Conservation (phyloP, 2,888 invertebrate species). For the Augochlorella aurata region DNA sequence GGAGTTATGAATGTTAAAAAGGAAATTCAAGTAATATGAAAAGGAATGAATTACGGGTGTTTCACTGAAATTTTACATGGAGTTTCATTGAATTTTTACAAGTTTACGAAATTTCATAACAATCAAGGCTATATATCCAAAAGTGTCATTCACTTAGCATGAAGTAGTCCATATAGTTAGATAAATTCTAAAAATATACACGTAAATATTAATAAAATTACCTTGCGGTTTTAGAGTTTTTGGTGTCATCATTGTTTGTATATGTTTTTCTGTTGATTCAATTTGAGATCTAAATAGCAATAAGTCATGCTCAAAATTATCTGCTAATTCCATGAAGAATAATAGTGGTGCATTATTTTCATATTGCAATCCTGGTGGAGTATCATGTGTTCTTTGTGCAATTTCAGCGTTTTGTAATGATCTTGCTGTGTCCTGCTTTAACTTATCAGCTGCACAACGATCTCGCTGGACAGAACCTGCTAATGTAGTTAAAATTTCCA, state of each 20-base stretch:
- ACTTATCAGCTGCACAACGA: slow-evolving; percentile 84
- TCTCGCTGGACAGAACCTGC: slow-evolving; percentile 86
- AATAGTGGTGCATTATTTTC: slow-evolving; percentile 89
- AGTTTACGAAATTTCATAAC: too few species aligned
- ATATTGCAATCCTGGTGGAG: slow-evolving; percentile 89
- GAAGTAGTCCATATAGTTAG: background rate
- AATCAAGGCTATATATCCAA: too few species aligned
- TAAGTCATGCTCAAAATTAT: slow-evolving; percentile 88
- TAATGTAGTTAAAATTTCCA: slow-evolving; percentile 85
- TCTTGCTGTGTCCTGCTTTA: slow-evolving; percentile 89
- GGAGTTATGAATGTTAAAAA: too few species aligned
- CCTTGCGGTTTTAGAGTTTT: slow-evolving; percentile 87
- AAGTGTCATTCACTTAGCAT: background rate
- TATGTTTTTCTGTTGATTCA: slow-evolving; percentile 88
- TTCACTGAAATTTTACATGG: too few species aligned
- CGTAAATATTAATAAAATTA: slow-evolving; percentile 67
- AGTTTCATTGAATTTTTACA: too few species aligned
- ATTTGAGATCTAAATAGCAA: slow-evolving; percentile 88
- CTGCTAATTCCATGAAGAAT: slow-evolving; percentile 87
- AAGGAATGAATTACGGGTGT: too few species aligned
- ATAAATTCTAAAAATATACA: background rate
- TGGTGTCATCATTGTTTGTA: slow-evolving; percentile 86
- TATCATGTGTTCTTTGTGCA: slow-evolving; percentile 90
- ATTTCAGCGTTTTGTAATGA: slow-evolving; percentile 89
- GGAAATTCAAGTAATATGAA: too few species aligned